These are phyloP conservation scores for Mercenaria mercenaria DNA, from an alignment of 1,140 invertebrate genomes.

Conservation along the genomic window DNA sequence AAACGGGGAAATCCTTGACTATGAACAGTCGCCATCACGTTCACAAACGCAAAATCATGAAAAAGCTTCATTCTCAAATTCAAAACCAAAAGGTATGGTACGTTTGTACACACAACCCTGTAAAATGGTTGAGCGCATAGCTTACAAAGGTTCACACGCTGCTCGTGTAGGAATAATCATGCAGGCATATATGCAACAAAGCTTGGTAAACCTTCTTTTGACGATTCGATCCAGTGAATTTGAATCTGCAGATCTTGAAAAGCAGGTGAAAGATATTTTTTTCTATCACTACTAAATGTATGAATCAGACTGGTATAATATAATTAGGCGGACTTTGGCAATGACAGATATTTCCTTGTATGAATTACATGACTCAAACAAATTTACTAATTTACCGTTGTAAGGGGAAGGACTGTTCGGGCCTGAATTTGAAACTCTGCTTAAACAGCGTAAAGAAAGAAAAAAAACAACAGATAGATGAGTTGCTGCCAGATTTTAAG, in stretches of 20 bases:
- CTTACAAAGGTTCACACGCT: slow-evolving; percentile 22
- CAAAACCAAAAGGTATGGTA: no score
- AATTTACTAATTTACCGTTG: slow-evolving; percentile 27
- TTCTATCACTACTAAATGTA: slow-evolving; percentile 39
- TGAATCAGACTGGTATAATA: slow-evolving; percentile 46
- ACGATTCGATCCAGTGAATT: neutral
- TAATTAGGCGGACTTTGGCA: neutral
- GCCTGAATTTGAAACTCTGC: slow-evolving; percentile 1
- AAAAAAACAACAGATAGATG: slow-evolving; percentile 1
- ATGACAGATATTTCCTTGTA: slow-evolving; percentile 27
- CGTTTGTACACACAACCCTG: no score
- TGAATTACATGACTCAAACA: neutral
- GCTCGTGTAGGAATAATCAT: slow-evolving; percentile 19
- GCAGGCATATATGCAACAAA: slow-evolving; percentile 25
- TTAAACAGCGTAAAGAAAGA: slow-evolving; percentile 34
- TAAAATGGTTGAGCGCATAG: slow-evolving; percentile 43
- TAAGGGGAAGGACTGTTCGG: slow-evolving; percentile 15
- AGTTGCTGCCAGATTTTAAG: slow-evolving; percentile 21
- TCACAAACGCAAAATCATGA: no score
- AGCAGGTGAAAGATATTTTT: slow-evolving; percentile 38
- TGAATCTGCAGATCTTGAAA: neutral
- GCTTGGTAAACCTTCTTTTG: neutral
- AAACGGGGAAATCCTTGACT: neutral
- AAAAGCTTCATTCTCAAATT: slow-evolving; percentile 5
- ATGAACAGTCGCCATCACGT: neutral